Evolutionary conservation across 1,140 invertebrate species (phyloP), one percentile per base, ranked within the genome.

Genomic region (Magallana gigas): DNA sequence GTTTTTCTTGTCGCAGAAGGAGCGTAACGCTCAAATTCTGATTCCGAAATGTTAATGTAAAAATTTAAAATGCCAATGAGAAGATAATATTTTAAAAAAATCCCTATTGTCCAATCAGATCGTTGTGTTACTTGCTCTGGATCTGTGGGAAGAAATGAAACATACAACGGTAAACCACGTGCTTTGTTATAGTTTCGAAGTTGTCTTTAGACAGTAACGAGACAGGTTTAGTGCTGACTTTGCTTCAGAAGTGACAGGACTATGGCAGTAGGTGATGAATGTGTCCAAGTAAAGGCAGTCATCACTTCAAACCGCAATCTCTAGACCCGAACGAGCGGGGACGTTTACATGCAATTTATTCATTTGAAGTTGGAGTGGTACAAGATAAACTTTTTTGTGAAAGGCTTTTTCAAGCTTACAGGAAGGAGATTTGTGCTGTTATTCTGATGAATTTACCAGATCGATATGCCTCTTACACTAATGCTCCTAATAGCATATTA

Each of bases 301-400:
- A 76, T 76, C 68, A 76, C 68, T 76, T 76, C 68, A 76, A 29
- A 29, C 18, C 23, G 18, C 14, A 76, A 76, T 76, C 68, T 76
- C 68, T 18, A 64, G 60, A 64, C 60, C 68, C 36, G 23, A 76
- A 76, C 68, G 23, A 29, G 36, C 5, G 68, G 8, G 29, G 23
- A 76, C 8, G 23, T 76, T 76, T 29, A 29, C 68, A 36, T 76
- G 68, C 68, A 76, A 76, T 76, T 76, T 76, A 76, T 76, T 76
- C 36, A 48, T 76, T 76, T 76, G 68, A 76, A 76, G 68, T 76
- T 76, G 68, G 68, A 76, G 68, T 76, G 68, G 18, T 76, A 76
- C 68, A 76, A 76, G 68, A 76, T 76, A 76, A 76, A 29, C 68
- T 76, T 76, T 68, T 76, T 76, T 76, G 68, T 76, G 68, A 76